Conservation (phyloP, 64 coral and sea anemone species). For the Orbicella faveolata region DNA sequence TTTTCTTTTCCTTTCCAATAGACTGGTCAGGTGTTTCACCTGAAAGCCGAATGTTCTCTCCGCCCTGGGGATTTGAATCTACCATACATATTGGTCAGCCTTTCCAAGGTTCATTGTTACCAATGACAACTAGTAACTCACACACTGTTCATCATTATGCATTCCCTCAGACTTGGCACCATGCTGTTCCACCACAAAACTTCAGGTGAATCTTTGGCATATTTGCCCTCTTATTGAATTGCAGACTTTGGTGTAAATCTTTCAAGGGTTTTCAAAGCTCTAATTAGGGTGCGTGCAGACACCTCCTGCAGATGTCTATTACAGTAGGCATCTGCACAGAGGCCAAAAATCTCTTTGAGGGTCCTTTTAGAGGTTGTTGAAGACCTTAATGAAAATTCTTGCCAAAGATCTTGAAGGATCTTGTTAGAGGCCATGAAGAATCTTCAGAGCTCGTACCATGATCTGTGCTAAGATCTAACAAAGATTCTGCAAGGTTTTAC, state of each 20-base stretch:
- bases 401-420: too few species aligned
- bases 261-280: too few species aligned
- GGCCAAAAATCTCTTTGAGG: too few species aligned
- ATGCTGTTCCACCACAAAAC: constrained; percentile 19
- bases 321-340: too few species aligned
- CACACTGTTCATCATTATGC: constrained; percentile 18
- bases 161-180: constrained; percentile 30
- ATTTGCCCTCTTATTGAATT: not conserved
- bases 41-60: constrained; percentile 24
- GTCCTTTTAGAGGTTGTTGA: too few species aligned
- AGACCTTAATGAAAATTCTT: too few species aligned
- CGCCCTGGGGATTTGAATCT: constrained; percentile 30
- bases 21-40: constrained; percentile 40
- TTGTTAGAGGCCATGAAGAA: too few species aligned
- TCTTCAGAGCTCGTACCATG: too few species aligned
- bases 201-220: not conserved
- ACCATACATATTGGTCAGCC: not conserved
- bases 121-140: not conserved
- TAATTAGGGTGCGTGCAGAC: too few species aligned
- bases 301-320: too few species aligned
- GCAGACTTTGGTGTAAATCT: not conserved
- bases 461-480: too few species aligned
- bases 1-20: not conserved
- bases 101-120: constrained; percentile 26
- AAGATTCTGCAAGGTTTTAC: too few species aligned